Base-by-base conservation (phyloP, 2,797 vertebrate species). In the Clarias laeviceps region DNA sequence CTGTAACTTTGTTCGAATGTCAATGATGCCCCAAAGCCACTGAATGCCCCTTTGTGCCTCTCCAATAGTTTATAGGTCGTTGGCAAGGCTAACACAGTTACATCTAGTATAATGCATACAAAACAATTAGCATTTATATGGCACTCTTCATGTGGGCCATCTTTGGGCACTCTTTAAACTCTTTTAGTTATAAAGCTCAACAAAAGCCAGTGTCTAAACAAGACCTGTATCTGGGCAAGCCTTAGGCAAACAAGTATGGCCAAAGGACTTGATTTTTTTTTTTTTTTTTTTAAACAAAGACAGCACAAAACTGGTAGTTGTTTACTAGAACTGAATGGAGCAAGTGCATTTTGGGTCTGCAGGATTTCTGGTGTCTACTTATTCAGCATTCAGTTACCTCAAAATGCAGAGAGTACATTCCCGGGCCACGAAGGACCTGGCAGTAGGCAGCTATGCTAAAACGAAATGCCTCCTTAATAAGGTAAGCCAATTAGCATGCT, bases 401-500 rank as follows among this genome's bases (percentile, higher is more conserved):
- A 87, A 92, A 92, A 91, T 89, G 92, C 90, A 93, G 92, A 90
- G 89, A 90, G 87, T 69, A 89, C 81, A 89, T 89, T 88, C 85
- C 87, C 79, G 87, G 86, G 86, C 82, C 37, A 74, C 17, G 45
- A 87, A 91, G 87, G 87, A 89, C 85, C 88, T 70, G 84, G 86
- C 80, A 89, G 85, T 86, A 88, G 78, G 70, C 69, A 82, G 87
- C 73, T 70, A 83, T 68, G 85, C 86, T 87, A 87, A 88, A 91
- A 89, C 84, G 88, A 88, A 94, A 93, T 90, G 90, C 91, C 92
- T 93, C 90, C 91, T 94, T 94, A 94, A 93, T 94, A 93, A 93
- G 91, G 91, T 94, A 94, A 94, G 94, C 92, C 94, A 94, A 95
- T 95, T 94, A 94, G 90, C 73, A 86, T 79, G 50, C 73, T 89